Conservation (phyloP, 2,888 invertebrate genomes). For the Phasia obesa region DNA sequence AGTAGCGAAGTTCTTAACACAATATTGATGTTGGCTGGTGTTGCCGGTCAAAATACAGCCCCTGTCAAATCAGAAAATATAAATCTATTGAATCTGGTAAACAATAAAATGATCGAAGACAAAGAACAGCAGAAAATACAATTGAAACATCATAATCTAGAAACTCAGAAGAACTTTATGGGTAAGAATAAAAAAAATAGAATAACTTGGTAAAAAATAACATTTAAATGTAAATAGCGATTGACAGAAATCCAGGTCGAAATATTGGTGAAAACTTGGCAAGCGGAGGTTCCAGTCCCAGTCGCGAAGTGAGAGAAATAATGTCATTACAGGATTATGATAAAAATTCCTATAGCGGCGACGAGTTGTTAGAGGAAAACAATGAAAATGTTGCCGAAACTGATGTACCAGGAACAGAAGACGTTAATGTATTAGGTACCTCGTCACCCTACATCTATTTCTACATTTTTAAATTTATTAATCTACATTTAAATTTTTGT, state of each 20-base stretch:
- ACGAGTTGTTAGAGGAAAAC: conserved; percentile 71
- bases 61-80: conserved; percentile 76
- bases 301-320: conserved; percentile 94
- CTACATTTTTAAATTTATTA: neutral
- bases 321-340: conserved; percentile 86
- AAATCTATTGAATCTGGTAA: conserved; percentile 80
- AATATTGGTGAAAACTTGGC: conserved; percentile 82
- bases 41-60: conserved; percentile 75
- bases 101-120: conserved; percentile 81
- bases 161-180: conserved; percentile 79
- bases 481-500: no score
- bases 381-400: conserved; percentile 50
- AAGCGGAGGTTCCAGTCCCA: conserved; percentile 94
- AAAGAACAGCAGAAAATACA: conserved; percentile 80
- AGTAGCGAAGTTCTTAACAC: conserved; percentile 81
- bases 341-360: conserved; percentile 74
- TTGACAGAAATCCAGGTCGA: conserved; percentile 78
- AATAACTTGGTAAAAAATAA: neutral
- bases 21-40: conserved; percentile 82
- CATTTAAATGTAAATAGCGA: conserved; percentile 70
- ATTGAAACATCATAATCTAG: conserved; percentile 78
- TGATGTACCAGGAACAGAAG: conserved; percentile 33
- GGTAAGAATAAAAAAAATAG: conserved; percentile 67
- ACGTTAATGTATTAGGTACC: conserved; percentile 58
- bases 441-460: neutral